A percentile compares a stretch with the other conserved stretches of the same genome.
Evolutionary conservation across 2,797 vertebrate species (phyloP).

Genomic region (Coendou prehensilis): DNA sequence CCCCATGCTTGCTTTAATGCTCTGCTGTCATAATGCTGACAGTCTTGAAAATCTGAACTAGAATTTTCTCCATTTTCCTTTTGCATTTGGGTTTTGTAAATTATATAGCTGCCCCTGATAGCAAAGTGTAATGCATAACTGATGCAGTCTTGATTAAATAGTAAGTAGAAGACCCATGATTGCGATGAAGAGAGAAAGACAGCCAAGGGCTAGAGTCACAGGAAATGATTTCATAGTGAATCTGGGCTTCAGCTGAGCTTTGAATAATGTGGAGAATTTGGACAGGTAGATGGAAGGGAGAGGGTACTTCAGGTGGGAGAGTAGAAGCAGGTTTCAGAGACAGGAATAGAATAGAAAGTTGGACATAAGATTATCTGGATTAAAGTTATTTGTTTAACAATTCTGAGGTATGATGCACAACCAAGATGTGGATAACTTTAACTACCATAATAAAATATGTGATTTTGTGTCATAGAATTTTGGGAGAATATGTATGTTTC

Average conservation of each 20-base stretch:
- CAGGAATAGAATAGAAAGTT: neutral
- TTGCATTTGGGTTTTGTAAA: neutral
- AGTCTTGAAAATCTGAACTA: neutral
- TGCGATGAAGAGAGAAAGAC: neutral
- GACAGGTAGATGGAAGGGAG: neutral
- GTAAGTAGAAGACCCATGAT: neutral
- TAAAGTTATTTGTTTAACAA: neutral
- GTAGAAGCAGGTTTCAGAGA: neutral
- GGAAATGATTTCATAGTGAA: neutral
- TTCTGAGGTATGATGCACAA: neutral
- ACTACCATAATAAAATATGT: neutral
- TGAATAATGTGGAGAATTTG: neutral
- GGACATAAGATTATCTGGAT: neutral
- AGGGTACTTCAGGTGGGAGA: neutral
- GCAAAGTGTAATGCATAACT: neutral
- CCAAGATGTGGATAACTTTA: neutral
- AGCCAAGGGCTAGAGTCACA: fast-evolving
- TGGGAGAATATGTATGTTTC: neutral
- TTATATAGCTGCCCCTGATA: neutral
- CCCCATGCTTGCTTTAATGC: neutral
- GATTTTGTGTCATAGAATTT: neutral
- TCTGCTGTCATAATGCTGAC: neutral
- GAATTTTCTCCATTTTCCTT: fast-evolving
- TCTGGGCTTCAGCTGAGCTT: neutral
- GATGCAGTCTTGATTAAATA: neutral